These are phyloP conservation scores for Pollenia angustigena DNA, from an alignment of 2,888 invertebrate species.

Conservation along the genomic window DNA sequence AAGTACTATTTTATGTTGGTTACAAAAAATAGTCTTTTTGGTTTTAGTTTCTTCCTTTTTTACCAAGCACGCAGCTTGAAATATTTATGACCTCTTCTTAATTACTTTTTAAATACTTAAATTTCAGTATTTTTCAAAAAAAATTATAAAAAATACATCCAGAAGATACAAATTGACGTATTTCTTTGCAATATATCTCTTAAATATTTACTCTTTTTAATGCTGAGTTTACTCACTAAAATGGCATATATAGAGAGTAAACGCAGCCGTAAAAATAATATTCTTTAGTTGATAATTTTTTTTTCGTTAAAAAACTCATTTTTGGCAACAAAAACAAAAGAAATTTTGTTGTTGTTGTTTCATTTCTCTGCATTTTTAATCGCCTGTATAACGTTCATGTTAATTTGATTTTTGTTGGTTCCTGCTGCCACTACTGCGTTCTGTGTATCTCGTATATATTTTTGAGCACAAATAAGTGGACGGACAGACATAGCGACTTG, in stretches of 20 bases:
- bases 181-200: no score
- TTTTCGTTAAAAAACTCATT: background rate
- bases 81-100: conserved; percentile 24
- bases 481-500: conserved; percentile 35
- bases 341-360: conserved; percentile 1
- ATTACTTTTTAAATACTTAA: conserved; percentile 38
- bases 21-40: background rate
- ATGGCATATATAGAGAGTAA: no score
- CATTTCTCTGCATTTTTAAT: conserved; percentile 42
- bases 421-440: conserved; percentile 41
- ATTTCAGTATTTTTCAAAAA: background rate
- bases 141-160: background rate
- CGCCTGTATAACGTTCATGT: conserved; percentile 67
- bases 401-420: conserved; percentile 62
- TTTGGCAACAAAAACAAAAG: conserved; percentile 2
- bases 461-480: background rate
- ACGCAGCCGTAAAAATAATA: no score
- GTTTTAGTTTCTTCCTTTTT: background rate
- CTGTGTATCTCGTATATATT: conserved; percentile 21
- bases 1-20: conserved; percentile 2
- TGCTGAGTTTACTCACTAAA: no score
- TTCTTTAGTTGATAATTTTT: conserved; percentile 6
- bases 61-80: background rate
- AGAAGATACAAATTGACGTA: conserved; percentile 4
- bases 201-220: no score